A percentile compares a stretch with the other conserved stretches of the same genome.
Conservation (phyloP, 2,797 vertebrate species). For the Chiloscyllium punctatum region DNA sequence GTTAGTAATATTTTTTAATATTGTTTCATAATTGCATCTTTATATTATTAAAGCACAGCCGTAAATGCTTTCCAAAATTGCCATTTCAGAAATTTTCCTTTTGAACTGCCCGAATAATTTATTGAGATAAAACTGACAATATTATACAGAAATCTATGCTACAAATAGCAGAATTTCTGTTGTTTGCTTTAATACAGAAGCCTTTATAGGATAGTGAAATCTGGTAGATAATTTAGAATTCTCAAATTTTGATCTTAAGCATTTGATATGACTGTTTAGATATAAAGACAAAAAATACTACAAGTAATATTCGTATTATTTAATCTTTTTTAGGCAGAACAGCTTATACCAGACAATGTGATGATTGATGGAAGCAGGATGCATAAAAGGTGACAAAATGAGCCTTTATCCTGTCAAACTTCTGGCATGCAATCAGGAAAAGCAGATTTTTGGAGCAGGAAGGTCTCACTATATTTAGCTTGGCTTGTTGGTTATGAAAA, state of each 20-base stretch:
- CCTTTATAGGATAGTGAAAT: background rate
- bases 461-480: background rate
- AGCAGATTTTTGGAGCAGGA: background rate
- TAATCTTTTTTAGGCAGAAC: background rate
- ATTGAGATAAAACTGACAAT: background rate
- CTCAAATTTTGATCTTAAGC: background rate
- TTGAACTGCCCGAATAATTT: background rate
- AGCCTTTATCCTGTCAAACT: background rate
- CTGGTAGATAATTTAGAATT: background rate
- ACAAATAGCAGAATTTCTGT: background rate
- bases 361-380: background rate
- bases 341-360: background rate
- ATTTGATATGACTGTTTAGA: background rate
- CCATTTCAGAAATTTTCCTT: background rate
- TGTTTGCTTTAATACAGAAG: background rate
- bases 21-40: background rate
- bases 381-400: background rate
- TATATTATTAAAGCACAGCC: background rate
- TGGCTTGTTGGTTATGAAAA: background rate
- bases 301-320: background rate
- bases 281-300: background rate
- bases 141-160: background rate
- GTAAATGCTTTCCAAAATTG: background rate
- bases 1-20: background rate
- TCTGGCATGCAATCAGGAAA: conserved; percentile 3